Base-by-base conservation (phyloP, 2,113 vertebrate genomes). In the Megaceryle maxima region DNA sequence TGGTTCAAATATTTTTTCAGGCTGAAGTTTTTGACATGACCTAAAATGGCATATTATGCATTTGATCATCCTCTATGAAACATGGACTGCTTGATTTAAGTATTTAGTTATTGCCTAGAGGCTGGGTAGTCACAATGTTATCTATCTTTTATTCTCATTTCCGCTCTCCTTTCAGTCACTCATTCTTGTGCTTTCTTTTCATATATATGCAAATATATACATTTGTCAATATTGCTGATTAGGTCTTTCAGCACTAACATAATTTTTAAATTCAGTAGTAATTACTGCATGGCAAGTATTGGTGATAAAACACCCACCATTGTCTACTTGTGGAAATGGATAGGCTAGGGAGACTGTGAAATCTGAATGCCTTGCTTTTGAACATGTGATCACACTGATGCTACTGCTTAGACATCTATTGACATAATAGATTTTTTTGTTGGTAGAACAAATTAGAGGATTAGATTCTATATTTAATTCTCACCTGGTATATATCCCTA, bases 31-130 rank as follows among this genome's bases (percentile, higher is more conserved):
- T 51, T 75, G 87, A 77, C 16, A 31, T 91, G 56, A 91, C 37
- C 88, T 72, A 50, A 94, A 94, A 80, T 56, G 85, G 11, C 37
- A 67, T 66, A 86, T 91, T 83, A 93, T 92, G 96, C 25, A 92
- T 80, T 85, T 83, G 51, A 94, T 57, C 24, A 87, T 53, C 62
- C 46, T 72, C 64, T 79, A 6, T 82, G 84, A 86, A 94, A 63
- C 17, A 77, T 3, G 11, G 35, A 6, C 19, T 51, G n/a, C 13
- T 82, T 59, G 39, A 62, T 94, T 93, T 94, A 95, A 91, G 74
- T 78, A 17, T 87, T 56, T 79, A 72, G 31, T 53, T 67, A 44
- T 88, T 97, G 22, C 46, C 74, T 22, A 59, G 41, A 87, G 56
- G 22, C 13, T 93, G n/a, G 5, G 8, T 87, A 60, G 9, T 48